A percentile compares a stretch with the other conserved stretches of the same genome.
Evolutionary conservation across 1,140 invertebrate genomes (phyloP).

Genomic region (Trichonephila clavata): DNA sequence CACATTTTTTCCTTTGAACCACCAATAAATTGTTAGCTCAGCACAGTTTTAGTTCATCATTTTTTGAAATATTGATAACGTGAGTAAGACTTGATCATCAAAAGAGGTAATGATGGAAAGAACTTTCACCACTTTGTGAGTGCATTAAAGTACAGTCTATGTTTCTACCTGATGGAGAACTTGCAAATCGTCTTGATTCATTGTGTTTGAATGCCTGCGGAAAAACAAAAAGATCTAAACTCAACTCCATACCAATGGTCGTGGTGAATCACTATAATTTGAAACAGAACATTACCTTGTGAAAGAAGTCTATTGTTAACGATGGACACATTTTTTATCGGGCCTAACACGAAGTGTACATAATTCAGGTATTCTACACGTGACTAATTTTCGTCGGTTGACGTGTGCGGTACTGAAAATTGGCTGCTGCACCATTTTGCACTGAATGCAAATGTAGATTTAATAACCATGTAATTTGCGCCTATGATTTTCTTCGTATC

Average conservation of each 20-base stretch:
- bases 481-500: neutral
- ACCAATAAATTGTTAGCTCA: neutral
- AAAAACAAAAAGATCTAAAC: constrained; percentile 15
- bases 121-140: constrained; percentile 27
- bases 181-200: neutral
- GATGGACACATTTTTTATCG: constrained; percentile 15
- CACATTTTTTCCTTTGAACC: too few relatives aligned
- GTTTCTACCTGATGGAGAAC: neutral
- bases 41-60: neutral
- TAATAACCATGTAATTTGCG: constrained; percentile 32
- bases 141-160: neutral
- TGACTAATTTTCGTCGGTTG: constrained; percentile 26
- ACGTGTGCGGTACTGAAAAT: constrained; percentile 30
- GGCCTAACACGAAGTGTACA: constrained; percentile 22
- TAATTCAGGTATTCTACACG: constrained; percentile 26
- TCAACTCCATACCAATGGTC: neutral
- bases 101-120: constrained; percentile 8
- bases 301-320: constrained; percentile 41
- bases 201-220: neutral
- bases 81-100: neutral
- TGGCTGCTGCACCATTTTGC: constrained; percentile 20
- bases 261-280: constrained; percentile 19
- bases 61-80: neutral
- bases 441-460: constrained; percentile 40
- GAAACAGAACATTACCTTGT: neutral